Evolutionary conservation across 1,140 invertebrate species (phyloP).

Genomic region (Solenopsis invicta): DNA sequence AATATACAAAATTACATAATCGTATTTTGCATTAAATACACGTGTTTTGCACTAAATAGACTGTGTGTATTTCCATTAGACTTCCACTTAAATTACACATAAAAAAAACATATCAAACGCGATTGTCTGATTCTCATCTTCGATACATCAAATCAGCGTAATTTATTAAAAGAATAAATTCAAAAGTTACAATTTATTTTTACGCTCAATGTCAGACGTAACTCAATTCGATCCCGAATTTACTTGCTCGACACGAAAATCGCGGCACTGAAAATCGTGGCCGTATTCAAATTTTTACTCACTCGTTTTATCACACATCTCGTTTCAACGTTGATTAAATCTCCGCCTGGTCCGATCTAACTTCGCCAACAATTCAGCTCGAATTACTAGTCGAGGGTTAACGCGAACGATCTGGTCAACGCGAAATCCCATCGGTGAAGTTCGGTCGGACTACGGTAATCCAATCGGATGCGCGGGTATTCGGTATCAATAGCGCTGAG

Average conservation of each 20-base stretch:
- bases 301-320: neutral
- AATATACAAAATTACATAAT: neutral
- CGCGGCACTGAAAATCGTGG: neutral
- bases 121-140: neutral
- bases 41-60: neutral
- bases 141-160: neutral
- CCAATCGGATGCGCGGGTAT: neutral
- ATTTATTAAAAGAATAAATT: neutral
- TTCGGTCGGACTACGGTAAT: slow-evolving; percentile 9
- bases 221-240: neutral
- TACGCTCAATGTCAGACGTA: neutral
- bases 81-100: neutral
- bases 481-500: slow-evolving; percentile 4
- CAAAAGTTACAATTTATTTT: neutral
- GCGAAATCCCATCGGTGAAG: slow-evolving; percentile 15
- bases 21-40: neutral
- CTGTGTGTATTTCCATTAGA: neutral
- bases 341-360: neutral
- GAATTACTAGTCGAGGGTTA: slow-evolving; percentile 44
- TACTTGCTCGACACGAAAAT: neutral
- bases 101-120: neutral
- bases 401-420: neutral
- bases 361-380: slow-evolving; percentile 27
- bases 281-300: neutral
- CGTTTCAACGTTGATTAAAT: neutral